These are phyloP conservation scores for Aptenodytes patagonicus DNA, from an alignment of 2,113 vertebrate species.

Conservation along the genomic window DNA sequence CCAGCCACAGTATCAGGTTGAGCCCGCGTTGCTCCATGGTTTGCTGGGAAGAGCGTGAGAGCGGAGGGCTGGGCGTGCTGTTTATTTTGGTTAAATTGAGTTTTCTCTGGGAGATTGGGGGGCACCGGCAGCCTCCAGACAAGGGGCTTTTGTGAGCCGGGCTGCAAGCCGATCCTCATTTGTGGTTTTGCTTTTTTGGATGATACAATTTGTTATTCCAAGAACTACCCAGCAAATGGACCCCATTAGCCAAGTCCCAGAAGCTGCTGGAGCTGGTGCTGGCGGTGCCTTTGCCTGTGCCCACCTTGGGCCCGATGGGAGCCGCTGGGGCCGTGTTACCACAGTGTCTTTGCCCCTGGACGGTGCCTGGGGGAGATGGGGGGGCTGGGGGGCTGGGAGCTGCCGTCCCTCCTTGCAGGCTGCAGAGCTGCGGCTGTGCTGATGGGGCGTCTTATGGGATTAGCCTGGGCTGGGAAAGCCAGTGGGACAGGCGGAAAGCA, in stretches of 20 bases:
- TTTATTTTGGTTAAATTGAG: constrained; percentile 23
- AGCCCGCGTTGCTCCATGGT: accelerated
- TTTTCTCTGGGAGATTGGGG: neutral
- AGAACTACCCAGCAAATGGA: constrained; percentile 36
- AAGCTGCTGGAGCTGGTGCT: neutral
- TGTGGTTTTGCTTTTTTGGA: constrained; percentile 64
- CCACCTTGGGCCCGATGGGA: neutral
- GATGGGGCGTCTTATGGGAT: neutral
- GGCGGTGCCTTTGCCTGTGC: neutral
- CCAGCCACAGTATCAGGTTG: accelerated
- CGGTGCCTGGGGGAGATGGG: neutral
- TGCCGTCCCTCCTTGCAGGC: neutral
- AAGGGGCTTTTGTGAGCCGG: constrained; percentile 42
- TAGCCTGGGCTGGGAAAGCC: neutral
- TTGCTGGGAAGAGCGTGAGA: neutral
- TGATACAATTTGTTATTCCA: constrained; percentile 69
- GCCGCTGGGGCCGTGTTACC: neutral
- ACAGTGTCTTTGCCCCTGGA: neutral
- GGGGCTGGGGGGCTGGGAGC: too few species aligned
- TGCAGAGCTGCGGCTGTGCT: neutral
- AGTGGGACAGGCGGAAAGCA: neutral
- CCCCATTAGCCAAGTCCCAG: neutral
- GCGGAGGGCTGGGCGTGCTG: neutral
- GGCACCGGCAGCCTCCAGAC: neutral
- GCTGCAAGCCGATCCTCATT: constrained; percentile 17